Evolutionary conservation across 2,113 vertebrate genomes (phyloP).

Genomic region (Lethenteron reissneri): DNA sequence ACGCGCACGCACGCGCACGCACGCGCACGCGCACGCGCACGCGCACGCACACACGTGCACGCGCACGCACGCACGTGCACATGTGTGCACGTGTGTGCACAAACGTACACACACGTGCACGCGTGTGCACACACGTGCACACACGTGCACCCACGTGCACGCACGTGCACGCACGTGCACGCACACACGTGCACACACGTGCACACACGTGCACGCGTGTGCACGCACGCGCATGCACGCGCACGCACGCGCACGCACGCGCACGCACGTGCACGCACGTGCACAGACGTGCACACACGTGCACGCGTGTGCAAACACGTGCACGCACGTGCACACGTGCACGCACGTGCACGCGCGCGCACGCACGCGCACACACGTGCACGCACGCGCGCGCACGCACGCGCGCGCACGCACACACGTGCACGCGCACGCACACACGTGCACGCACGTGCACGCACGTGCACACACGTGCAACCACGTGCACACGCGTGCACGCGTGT

Average conservation of each 20-base stretch:
- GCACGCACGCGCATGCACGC: background rate
- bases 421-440: too few species aligned
- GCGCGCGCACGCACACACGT: background rate
- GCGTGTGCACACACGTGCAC: too few species aligned
- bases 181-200: too few species aligned
- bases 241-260: background rate
- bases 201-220: too few species aligned
- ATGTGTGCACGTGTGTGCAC: background rate
- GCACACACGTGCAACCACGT: background rate
- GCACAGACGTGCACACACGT: background rate
- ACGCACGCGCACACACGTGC: background rate
- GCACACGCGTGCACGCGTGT: too few species aligned
- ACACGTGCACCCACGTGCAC: too few species aligned
- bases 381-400: background rate
- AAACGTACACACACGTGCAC: too few species aligned
- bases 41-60: background rate
- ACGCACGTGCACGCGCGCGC: background rate
- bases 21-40: background rate
- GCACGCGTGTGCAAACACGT: background rate
- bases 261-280: background rate
- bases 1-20: background rate
- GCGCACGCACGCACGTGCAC: background rate
- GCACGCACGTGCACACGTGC: background rate
- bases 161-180: too few species aligned
- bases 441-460: background rate